These are phyloP conservation scores for Clarias platycephalus DNA, from an alignment of 2,797 vertebrate genomes.

Conservation along the genomic window DNA sequence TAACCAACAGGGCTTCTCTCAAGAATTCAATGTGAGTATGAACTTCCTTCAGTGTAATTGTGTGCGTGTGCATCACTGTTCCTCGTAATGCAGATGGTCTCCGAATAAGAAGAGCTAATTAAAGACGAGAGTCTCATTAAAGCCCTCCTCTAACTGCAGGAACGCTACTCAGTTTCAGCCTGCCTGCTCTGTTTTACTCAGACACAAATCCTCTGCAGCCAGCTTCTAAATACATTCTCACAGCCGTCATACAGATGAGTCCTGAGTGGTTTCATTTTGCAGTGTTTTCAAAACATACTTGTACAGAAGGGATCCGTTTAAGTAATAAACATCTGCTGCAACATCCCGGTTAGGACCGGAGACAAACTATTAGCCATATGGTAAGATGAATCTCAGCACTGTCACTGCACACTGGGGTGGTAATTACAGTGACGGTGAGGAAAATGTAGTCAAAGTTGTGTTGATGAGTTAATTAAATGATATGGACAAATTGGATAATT, in stretches of 20 bases:
- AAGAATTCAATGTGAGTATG: constrained; percentile 85
- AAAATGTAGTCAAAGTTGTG: constrained; percentile 46
- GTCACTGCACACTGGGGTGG: constrained; percentile 43
- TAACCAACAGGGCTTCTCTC: constrained; percentile 93
- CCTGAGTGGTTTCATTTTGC: constrained; percentile 14
- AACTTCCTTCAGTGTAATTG: constrained; percentile 26
- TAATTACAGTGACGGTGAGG: constrained; percentile 51
- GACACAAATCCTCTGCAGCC: constrained; percentile 28
- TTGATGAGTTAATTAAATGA: constrained; percentile 57
- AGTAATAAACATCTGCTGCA: constrained; percentile 41
- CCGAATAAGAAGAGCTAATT: constrained; percentile 52
- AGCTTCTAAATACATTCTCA: constrained; percentile 14
- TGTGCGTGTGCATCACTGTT: constrained; percentile 33
- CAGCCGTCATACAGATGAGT: not conserved
- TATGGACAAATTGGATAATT: constrained; percentile 51
- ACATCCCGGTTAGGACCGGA: constrained; percentile 37
- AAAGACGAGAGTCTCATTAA: constrained; percentile 73
- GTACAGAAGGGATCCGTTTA: constrained; percentile 16
- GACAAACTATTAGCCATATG: constrained; percentile 41
- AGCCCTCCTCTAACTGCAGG: constrained; percentile 78
- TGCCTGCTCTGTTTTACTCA: constrained; percentile 78
- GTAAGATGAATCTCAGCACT: constrained; percentile 43
- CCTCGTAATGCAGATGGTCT: constrained; percentile 70
- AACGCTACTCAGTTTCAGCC: constrained; percentile 78
- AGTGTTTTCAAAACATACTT: constrained; percentile 23